Conservation (phyloP, 2,113 vertebrate genomes). For the Heptranchias perlo region DNA sequence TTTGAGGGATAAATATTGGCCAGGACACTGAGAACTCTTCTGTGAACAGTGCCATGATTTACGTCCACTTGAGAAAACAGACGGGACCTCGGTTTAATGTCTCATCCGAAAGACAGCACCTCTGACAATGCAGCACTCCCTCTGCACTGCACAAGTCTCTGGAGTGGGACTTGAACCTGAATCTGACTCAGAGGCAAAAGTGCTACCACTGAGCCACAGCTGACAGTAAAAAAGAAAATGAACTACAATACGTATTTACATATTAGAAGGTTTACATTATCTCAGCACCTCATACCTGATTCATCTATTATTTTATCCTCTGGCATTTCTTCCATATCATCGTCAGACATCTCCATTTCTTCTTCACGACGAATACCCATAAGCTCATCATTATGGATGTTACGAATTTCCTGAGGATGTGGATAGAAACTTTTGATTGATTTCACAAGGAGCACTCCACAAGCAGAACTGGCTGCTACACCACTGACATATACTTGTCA, state of each 20-base stretch:
- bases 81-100: too few species aligned
- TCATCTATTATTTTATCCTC: conserved; percentile 83
- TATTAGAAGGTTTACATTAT: conserved; percentile 22
- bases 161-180: too few species aligned
- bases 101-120: too few species aligned
- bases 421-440: conserved; percentile 19
- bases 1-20: too few species aligned
- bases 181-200: too few species aligned
- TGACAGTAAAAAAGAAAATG: background rate
- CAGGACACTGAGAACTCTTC: too few species aligned
- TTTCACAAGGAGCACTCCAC: background rate
- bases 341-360: conserved; percentile 98
- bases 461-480: background rate
- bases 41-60: too few species aligned
- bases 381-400: conserved; percentile 92
- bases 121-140: too few species aligned
- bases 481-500: background rate
- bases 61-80: too few species aligned
- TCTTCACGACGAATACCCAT: conserved; percentile 94
- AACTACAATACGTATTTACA: background rate
- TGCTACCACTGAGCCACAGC: too few species aligned
- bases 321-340: conserved; percentile 74
- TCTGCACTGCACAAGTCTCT: too few species aligned
- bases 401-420: conserved; percentile 80
- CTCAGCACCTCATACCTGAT: conserved; percentile 61